These are phyloP conservation scores for Nycticorax nycticorax DNA, from an alignment of 2,113 vertebrate genomes.

Conservation along the genomic window DNA sequence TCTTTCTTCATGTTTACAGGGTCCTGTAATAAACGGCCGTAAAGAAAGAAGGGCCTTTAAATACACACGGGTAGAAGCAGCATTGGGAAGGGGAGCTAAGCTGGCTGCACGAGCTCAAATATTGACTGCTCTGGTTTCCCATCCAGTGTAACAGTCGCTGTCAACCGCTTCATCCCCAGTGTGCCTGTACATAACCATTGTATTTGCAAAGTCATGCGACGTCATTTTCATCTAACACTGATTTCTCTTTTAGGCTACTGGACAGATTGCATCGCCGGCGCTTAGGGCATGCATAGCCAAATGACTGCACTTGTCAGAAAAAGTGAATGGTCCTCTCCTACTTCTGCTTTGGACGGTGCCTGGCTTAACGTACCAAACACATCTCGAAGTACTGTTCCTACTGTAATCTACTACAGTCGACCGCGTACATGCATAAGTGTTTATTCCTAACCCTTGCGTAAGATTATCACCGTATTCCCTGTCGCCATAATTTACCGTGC, in stretches of 20 bases:
- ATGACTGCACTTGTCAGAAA: neutral
- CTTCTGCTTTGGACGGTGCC: neutral
- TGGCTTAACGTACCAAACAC: neutral
- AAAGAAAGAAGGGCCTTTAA: neutral
- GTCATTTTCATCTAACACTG: neutral
- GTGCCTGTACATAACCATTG: neutral
- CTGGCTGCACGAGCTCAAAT: neutral
- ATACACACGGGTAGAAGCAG: neutral
- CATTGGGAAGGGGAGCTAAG: neutral
- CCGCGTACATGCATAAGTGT: neutral
- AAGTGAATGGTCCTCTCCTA: neutral
- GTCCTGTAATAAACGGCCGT: neutral
- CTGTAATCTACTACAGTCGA: neutral
- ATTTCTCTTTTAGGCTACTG: neutral
- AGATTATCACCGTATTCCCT: neutral
- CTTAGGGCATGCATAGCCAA: neutral
- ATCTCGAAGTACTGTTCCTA: neutral
- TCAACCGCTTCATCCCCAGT: neutral
- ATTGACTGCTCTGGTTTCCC: neutral
- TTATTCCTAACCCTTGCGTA: neutral
- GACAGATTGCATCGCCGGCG: neutral
- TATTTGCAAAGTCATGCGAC: neutral
- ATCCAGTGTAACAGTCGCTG: neutral
- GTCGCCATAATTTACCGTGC: neutral
- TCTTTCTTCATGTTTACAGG: neutral